Percentiles rank a stretch among this genome's conserved stretches.
These are phyloP conservation scores for Barypeithes pellucidus DNA, from an alignment of 2,888 invertebrate species.

Conservation along the genomic window DNA sequence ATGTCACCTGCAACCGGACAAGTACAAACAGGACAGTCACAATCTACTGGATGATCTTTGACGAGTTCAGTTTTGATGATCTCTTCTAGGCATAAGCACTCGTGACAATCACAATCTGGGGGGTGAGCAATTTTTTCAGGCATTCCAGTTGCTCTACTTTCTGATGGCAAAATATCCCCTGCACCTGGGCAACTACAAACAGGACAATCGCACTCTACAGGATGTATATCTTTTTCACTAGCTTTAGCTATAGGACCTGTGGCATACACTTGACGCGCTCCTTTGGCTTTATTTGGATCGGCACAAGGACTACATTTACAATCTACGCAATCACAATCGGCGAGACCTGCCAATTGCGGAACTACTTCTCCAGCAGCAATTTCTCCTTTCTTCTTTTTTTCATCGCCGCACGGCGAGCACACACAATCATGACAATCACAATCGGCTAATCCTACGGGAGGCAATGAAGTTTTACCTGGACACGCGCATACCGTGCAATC, in stretches of 20 bases:
- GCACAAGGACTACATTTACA: slow-evolving; percentile 52
- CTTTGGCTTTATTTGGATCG: slow-evolving; percentile 43
- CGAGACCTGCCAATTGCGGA: neutral
- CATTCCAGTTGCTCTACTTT: slow-evolving; percentile 37
- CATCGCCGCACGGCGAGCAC: slow-evolving; percentile 41
- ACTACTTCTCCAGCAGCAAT: neutral
- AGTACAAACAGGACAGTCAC: slow-evolving; percentile 43
- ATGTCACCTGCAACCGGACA: slow-evolving; percentile 41
- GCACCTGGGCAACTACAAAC: slow-evolving; percentile 35
- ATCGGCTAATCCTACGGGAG: slow-evolving; percentile 10
- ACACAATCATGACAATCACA: slow-evolving; percentile 42
- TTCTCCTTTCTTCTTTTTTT: slow-evolving; percentile 14
- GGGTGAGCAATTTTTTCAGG: slow-evolving; percentile 49
- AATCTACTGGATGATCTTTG: slow-evolving; percentile 21
- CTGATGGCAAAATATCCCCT: slow-evolving; percentile 2
- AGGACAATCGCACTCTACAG: slow-evolving; percentile 36
- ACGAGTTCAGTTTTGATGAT: slow-evolving; percentile 37
- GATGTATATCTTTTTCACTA: slow-evolving; percentile 9
- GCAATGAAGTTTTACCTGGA: slow-evolving; percentile 25
- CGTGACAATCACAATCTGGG: slow-evolving; percentile 48
- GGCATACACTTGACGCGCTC: no score
- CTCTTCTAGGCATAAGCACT: slow-evolving; percentile 53
- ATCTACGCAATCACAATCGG: slow-evolving; percentile 49
- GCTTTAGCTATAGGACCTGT: neutral
- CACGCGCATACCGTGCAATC: slow-evolving; percentile 41